Conservation (phyloP, 1,140 invertebrate genomes). For the Drosophila sp. region DNA sequence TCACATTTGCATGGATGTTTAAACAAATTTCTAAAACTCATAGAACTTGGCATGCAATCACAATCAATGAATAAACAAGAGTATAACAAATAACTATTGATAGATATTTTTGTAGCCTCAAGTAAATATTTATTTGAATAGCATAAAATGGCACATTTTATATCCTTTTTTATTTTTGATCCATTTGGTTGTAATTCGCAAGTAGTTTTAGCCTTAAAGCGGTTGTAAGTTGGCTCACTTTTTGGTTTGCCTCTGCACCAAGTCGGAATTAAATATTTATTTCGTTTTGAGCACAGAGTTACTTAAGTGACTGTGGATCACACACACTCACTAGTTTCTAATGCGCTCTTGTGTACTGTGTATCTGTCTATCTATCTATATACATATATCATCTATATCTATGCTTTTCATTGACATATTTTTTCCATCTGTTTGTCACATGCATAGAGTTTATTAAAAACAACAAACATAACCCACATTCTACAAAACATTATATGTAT, state of each 20-base stretch:
- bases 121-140: too few relatives aligned
- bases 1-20: not conserved
- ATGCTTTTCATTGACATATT: slow-evolving; percentile 49
- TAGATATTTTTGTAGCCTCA: too few relatives aligned
- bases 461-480: slow-evolving; percentile 54
- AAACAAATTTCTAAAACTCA: too few relatives aligned
- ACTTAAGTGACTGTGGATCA: slow-evolving; percentile 19
- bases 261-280: not conserved
- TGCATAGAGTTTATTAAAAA: slow-evolving; percentile 41
- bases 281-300: not conserved
- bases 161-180: too few relatives aligned
- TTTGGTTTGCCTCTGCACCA: too few relatives aligned
- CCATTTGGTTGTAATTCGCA: too few relatives aligned
- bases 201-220: too few relatives aligned
- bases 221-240: too few relatives aligned
- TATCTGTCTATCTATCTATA: not conserved
- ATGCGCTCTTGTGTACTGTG: slow-evolving; percentile 37
- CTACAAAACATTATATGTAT: slow-evolving; percentile 28
- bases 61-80: too few relatives aligned
- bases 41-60: too few relatives aligned
- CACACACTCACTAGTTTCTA: slow-evolving; percentile 57
- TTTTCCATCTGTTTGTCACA: slow-evolving; percentile 30
- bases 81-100: too few relatives aligned
- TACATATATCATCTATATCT: slow-evolving; percentile 18
- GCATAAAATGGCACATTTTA: too few relatives aligned